Base-by-base conservation (phyloP, 2,888 invertebrate genomes). In the Odontocerum albicorne region DNA sequence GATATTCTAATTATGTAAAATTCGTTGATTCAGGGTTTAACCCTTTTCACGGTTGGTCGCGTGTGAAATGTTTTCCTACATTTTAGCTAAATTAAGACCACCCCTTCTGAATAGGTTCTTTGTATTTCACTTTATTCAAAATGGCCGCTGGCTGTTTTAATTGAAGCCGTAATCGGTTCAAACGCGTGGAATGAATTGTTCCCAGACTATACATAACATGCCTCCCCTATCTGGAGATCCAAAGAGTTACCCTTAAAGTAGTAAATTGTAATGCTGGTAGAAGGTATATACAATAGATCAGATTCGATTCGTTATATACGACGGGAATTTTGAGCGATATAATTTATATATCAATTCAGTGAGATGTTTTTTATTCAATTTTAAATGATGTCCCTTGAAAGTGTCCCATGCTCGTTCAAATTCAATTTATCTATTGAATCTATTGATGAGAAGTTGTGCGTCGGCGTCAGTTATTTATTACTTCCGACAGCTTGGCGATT, bases 231-330 rank as follows among this genome's bases (percentile, higher is more conserved):
- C 40, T 33, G 22, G 43, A 46, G 52, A n/a, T n/a, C n/a, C n/a
- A n/a, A n/a, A 40, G 38, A 52, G 42, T 55, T 55, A 59, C 59
- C 59, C 59, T 59, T 58, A 52, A 35, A 50, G 44, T 13, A 33
- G n/a, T n/a, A n/a, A n/a, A n/a, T n/a, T n/a, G n/a, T n/a, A 38
- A 52, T 55, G 43, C 55, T 51, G 49, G 51, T 36, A 56, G 12
- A n/a, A n/a, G n/a, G n/a, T n/a, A 17, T 12, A 7, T 38, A 4
- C 39, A 16, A 13, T 4, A 38, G 6, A 7, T 16, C 13, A 16
- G 13, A 38, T 4, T 12, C 17, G 16, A n/a, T n/a, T 6, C 39
- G 39, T 38, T 6, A 4, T 35, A 35, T 8, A 38, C 13, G 13
- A 6, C 39, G n/a, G 4, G 39, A 7, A 38, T 17, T 38, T 38